Evolutionary conservation across 2,888 invertebrate species (phyloP), one percentile per base, ranked within the genome.

Genomic region (Polydesmus complanatus): DNA sequence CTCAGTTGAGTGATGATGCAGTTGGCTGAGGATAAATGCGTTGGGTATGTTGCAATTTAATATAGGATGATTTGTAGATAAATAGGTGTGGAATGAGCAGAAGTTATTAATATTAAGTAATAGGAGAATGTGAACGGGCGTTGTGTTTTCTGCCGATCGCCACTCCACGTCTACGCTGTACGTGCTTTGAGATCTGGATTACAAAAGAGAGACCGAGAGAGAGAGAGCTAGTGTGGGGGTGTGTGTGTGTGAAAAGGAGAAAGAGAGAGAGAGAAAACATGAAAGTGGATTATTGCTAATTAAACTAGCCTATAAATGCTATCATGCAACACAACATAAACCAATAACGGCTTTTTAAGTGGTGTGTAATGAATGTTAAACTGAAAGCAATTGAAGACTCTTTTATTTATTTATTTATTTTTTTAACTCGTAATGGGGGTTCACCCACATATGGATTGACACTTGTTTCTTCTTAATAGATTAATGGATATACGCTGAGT

Each of bases 291-390:
- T 56, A 56, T 56, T 56, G 56, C 48, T 47, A 56, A 47, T 56
- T 56, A 56, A 56, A 56, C 47, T 56, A 56, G 56, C 56, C n/a
- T 47, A 56, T 56, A 56, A 56, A 56, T 56, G 49, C 49, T 48
- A 56, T 56, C 56, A 56, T 56, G 25, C 49, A 48, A 56, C 56
- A 49, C 56, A 47, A 56, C 56, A 56, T 56, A 56, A 56, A 56
- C 56, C 48, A 56, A 47, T 56, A 56, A 56, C 48, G 27, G 47
- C 56, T 56, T 56, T 56, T 56, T 56, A 56, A 56, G 56, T 56
- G 56, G 56, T 21, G 47, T 56, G 56, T 56, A 56, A 56, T 56
- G 56, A 56, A 56, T 56, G 56, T 48, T 56, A 56, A 56, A 56
- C 27, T 56, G 56, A 56, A 47, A 56, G 21, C 23, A 56, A 23